phyloP scores from a whole-genome alignment of 2,888 invertebrate species.

The Tanytarsus gracilentus region DNA sequence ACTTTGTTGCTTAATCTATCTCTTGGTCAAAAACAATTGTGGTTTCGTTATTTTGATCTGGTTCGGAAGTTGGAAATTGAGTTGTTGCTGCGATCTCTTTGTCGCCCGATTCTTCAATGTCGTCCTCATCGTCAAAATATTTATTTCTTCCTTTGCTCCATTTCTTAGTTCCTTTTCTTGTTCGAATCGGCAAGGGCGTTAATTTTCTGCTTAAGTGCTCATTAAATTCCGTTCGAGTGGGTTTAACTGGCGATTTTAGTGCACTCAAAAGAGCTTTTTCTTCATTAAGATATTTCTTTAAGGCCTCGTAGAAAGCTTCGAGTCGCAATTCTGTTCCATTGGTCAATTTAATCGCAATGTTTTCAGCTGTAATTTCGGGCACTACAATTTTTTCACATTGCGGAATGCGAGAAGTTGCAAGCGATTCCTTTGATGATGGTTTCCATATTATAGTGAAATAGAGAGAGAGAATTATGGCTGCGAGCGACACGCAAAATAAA shows the following conservation, averaged over 20 bases:
- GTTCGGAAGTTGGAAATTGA: background rate
- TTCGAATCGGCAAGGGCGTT: background rate
- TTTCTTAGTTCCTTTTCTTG: background rate
- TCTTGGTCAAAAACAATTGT: conserved; percentile 22
- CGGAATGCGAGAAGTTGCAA: conserved; percentile 2
- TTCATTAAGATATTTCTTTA: conserved; percentile 4
- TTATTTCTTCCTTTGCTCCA: conserved; percentile 4
- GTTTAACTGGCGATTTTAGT: background rate
- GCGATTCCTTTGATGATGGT: background rate
- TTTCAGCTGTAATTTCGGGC: no score
- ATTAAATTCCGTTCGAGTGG: conserved; percentile 12
- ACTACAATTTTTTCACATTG: conserved; percentile 43
- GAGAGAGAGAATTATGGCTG: no score
- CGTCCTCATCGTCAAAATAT: conserved; percentile 22
- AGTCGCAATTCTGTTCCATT: conserved; percentile 41
- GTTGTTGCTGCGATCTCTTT: background rate
- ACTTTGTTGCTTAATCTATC: background rate
- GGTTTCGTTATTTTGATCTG: conserved; percentile 15
- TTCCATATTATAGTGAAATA: no score
- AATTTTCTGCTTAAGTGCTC: background rate
- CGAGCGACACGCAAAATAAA: no score
- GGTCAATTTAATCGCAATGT: conserved; percentile 41
- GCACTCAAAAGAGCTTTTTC: background rate
- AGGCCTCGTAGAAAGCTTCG: conserved; percentile 38
- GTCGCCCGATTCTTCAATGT: conserved; percentile 13